Evolutionary conservation across 2,888 invertebrate genomes (phyloP).

Genomic region (Rapana venosa): DNA sequence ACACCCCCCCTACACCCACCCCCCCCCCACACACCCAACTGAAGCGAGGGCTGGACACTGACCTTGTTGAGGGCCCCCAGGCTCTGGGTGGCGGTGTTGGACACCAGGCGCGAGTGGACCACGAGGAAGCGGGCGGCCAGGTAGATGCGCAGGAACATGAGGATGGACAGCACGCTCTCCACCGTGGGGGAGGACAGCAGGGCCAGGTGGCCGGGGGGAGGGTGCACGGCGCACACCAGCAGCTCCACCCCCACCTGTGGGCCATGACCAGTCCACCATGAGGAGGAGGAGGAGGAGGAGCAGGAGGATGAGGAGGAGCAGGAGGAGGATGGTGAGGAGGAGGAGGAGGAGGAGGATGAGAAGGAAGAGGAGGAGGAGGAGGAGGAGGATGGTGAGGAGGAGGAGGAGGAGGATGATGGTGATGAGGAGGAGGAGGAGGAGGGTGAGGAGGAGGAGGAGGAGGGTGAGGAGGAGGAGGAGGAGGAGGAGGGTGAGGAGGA

Average conservation of each 20-base stretch:
- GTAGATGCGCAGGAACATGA: slow-evolving; percentile 67
- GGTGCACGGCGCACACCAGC: slow-evolving; percentile 64
- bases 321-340: background rate
- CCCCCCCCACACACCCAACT: no score
- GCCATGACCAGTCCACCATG: background rate
- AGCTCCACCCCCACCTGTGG: slow-evolving; percentile 61
- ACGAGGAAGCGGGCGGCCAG: slow-evolving; percentile 65
- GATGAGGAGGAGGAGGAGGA: no score
- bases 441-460: no score
- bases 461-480: no score
- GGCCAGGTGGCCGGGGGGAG: slow-evolving; percentile 61
- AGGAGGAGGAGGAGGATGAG: background rate
- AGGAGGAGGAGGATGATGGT: no score
- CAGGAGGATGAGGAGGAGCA: background rate
- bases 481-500: no score
- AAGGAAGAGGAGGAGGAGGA: background rate
- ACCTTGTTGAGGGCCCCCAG: slow-evolving; percentile 67
- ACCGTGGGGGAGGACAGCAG: slow-evolving; percentile 58
- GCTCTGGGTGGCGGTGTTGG: slow-evolving; percentile 69
- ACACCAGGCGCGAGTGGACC: slow-evolving; percentile 63
- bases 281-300: background rate
- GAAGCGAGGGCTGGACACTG: no score
- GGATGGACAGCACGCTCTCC: slow-evolving; percentile 65
- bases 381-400: no score
- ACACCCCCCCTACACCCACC: no score